These are phyloP conservation scores for Caenorhabditis latens DNA, from an alignment of 1,140 invertebrate genomes.

Conservation along the genomic window DNA sequence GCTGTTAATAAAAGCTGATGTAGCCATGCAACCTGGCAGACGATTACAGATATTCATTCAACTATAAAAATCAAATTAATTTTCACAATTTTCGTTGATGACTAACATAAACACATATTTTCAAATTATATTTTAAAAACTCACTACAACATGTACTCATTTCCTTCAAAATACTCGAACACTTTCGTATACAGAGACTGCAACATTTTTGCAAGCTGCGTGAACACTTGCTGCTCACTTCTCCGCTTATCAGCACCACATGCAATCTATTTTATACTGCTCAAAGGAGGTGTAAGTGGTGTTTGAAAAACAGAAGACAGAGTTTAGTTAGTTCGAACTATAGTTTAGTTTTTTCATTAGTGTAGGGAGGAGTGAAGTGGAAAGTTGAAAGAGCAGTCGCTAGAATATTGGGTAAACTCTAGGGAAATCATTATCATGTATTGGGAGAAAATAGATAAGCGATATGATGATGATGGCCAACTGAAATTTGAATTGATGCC, in stretches of 20 bases:
- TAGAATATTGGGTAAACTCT: not conserved
- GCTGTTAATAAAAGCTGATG: too few species aligned
- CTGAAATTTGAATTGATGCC: too few species aligned
- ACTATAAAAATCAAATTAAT: not conserved
- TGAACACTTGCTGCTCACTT: not conserved
- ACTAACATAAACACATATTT: too few species aligned
- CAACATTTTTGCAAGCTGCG: not conserved
- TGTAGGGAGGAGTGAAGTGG: not conserved
- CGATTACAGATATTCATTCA: too few species aligned
- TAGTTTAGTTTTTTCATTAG: not conserved
- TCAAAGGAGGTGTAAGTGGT: not conserved
- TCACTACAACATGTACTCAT: conserved; percentile 42
- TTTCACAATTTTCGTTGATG: not conserved
- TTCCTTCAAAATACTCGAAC: not conserved
- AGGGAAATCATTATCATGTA: not conserved
- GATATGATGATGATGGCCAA: too few species aligned
- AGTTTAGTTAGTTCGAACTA: not conserved
- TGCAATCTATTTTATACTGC: conserved; percentile 8
- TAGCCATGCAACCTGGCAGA: too few species aligned
- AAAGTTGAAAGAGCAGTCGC: not conserved
- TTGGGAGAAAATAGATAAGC: too few species aligned
- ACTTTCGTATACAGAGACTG: not conserved
- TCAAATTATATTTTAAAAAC: not conserved
- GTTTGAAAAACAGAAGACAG: not conserved
- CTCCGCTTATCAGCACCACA: not conserved